Percentiles rank a stretch among this genome's conserved stretches.
Conservation (phyloP, 2,888 invertebrate species). For the Diachrysia chrysitis region DNA sequence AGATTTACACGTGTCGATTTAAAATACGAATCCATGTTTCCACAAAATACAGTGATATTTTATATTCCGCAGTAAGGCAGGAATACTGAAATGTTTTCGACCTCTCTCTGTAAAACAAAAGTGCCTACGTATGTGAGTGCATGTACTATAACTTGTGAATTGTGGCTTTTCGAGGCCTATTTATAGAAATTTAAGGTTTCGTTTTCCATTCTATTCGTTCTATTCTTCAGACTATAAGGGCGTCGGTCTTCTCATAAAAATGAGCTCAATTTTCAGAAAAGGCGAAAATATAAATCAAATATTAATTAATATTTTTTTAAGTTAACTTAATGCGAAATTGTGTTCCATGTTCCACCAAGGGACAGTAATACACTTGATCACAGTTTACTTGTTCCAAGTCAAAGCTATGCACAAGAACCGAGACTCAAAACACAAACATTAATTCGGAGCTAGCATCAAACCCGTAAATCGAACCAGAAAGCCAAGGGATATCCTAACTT, state of each 20-base stretch:
- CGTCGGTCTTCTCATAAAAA: too few species aligned
- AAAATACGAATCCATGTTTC: slow-evolving; percentile 8
- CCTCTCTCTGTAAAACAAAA: slow-evolving; percentile 1
- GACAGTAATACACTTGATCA: neutral
- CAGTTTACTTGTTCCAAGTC: neutral
- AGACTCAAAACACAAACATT: neutral
- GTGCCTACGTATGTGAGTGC: slow-evolving; percentile 1
- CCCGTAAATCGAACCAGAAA: neutral
- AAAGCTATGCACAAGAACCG: neutral
- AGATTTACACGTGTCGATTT: slow-evolving; percentile 20
- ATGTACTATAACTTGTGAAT: neutral
- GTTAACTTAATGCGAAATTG: too few species aligned
- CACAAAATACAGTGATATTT: slow-evolving; percentile 8
- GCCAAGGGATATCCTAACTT: slow-evolving; percentile 1
- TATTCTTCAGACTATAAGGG: too few species aligned
- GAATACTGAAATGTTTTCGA: slow-evolving; percentile 1
- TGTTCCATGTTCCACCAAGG: neutral
- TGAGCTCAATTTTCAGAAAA: too few species aligned
- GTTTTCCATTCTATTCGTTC: neutral
- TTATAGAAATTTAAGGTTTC: neutral
- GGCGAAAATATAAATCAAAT: too few species aligned
- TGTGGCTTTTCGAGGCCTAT: neutral
- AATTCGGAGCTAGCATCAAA: slow-evolving; percentile 1
- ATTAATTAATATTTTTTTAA: too few species aligned
- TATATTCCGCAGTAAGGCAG: neutral